Evolutionary conservation across 2,888 invertebrate genomes (phyloP), one percentile per base, ranked within the genome.

Genomic region (Teinopalpus imperialis): DNA sequence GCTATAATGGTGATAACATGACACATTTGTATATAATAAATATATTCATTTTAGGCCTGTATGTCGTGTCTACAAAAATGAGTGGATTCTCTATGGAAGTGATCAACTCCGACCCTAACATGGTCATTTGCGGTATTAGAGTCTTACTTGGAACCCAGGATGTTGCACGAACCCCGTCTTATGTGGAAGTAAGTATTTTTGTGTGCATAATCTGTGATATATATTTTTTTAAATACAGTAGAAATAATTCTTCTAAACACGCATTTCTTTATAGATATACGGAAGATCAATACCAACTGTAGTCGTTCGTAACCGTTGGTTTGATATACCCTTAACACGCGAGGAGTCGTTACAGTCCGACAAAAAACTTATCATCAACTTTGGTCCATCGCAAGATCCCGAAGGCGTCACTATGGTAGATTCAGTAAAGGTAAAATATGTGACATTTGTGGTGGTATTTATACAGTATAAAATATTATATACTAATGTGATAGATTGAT

Each of bases 281-380:
- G 95, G 95, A 2, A 89, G 97, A 57, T 91, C 91, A 2, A 89
- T 95, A n/a, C 91, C 91, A 6, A 94, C 95, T 0, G 87, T 91
- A 3, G 90, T 95, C 1, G 91, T 92, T 0, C 91, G 96, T 18
- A 94, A 94, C 57, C 92, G 99, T 7, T 99, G 98, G 98, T 98
- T 95, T 69, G 98, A 99, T 74, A 93, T 99, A 56, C 98, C 98
- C 0, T 90, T 99, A 54, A 97, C 97, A 0, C 91, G 97, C 31
- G 98, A 98, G 64, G 98, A 99, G 78, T 96, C 97, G 42, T 83
- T 98, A 4, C 94, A 94, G 62, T 95, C 97, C 0, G 98, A 98
- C 74, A 97, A 97, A 79, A 95, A 96, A 65, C 80, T 98, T n/a
- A 90, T 92, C 1, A 91, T 98, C 35, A 91, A 91, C 26, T 96